phyloP scores from a whole-genome alignment of 2,888 invertebrate species.

The Cyclophora punctaria region DNA sequence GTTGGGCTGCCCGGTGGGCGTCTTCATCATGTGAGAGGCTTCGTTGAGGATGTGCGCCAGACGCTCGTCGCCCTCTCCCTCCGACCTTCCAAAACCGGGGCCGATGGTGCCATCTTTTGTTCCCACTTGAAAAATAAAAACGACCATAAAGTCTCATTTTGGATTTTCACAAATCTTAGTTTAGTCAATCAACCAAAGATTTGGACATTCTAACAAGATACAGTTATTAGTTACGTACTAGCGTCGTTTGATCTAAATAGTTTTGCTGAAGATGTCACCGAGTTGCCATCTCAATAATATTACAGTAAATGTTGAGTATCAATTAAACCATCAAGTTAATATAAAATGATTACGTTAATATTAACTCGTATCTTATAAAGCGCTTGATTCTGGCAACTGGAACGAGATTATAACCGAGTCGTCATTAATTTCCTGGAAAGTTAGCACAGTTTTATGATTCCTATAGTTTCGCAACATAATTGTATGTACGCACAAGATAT shows the following conservation, averaged over 20 bases:
- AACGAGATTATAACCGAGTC: constrained; percentile 8
- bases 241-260: no score
- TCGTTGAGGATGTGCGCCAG: constrained; percentile 95
- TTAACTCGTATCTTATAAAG: not conserved
- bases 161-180: no score
- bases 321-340: not conserved
- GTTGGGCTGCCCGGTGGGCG: constrained; percentile 61
- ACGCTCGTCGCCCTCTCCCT: constrained; percentile 89
- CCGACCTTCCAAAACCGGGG: constrained; percentile 84
- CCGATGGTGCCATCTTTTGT: constrained; percentile 85
- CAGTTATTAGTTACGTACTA: no score
- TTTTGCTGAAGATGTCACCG: no score
- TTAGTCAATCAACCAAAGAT: no score
- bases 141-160: no score
- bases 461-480: constrained; percentile 34
- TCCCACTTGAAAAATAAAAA: constrained; percentile 71
- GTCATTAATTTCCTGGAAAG: constrained; percentile 19
- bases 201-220: no score
- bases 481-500: constrained; percentile 42
- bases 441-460: constrained; percentile 23
- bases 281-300: not conserved
- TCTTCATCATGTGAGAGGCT: constrained; percentile 92
- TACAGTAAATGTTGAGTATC: constrained; percentile 5
- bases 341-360: not conserved
- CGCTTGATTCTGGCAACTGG: constrained; percentile 8